Evolutionary conservation across 2,888 invertebrate species (phyloP), one percentile per base, ranked within the genome.

Genomic region (Nineta flava): DNA sequence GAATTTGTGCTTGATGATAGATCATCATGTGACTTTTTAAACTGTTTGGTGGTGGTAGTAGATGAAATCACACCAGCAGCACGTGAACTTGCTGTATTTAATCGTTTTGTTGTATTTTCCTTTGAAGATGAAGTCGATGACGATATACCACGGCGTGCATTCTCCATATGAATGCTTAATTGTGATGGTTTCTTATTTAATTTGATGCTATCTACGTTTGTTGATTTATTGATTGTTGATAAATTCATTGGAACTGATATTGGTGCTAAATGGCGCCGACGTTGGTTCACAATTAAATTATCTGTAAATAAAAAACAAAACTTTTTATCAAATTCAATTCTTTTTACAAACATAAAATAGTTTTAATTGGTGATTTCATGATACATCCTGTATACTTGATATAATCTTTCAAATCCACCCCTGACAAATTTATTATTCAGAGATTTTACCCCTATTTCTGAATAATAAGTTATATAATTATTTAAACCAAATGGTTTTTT

Each of bases 271-370:
- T 38, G 55, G 15, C 55, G 54, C 41, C 47, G 61, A 58, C 21
- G 59, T 55, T 55, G 67, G 61, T 50, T 70, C 65, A 51, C 66
- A 64, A 59, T 70, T 70, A 54, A 70, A 71, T 55, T 70, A 70
- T 52, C 70, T 63, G 51, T 65, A 71, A 57, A 71, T 70, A 5
- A 26, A 26, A 53, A 71, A 32, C 7, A 32, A 32, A 32, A 32
- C 10, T 32, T 10, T 32, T 32, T 45, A 21, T 2, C n/a, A n/a
- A n/a, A n/a, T n/a, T n/a, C n/a, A n/a, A n/a, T n/a, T n/a, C n/a
- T n/a, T n/a, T n/a, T n/a, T n/a, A n/a, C n/a, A n/a, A n/a, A n/a
- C n/a, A n/a, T n/a, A n/a, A n/a, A n/a, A n/a, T n/a, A n/a, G n/a
- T n/a, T n/a, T n/a, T n/a, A n/a, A n/a, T n/a, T n/a, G n/a, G n/a